phyloP scores from a whole-genome alignment of 2,113 vertebrate genomes.

The Datnioides undecimradiatus region DNA sequence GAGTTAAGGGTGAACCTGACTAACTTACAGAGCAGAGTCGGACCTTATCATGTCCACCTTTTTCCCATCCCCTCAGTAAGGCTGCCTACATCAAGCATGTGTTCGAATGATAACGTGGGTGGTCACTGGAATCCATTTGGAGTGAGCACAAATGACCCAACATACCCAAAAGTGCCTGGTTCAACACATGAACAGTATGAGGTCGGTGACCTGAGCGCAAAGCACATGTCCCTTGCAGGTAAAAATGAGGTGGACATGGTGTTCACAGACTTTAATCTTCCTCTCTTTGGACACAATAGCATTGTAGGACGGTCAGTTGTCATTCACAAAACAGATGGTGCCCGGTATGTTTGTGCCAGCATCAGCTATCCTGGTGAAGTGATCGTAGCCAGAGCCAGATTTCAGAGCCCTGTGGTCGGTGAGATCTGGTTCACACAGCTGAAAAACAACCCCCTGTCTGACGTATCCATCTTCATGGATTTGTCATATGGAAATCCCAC shows the following conservation, averaged over 20 bases:
- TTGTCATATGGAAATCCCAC: constrained; percentile 75
- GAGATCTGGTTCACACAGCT: constrained; percentile 82
- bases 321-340: constrained; percentile 69
- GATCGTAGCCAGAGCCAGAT: constrained; percentile 72
- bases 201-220: constrained; percentile 84
- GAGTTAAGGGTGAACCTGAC: constrained; percentile 76
- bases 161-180: constrained; percentile 73
- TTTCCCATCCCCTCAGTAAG: constrained; percentile 80
- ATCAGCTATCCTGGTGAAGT: constrained; percentile 82
- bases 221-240: constrained; percentile 75
- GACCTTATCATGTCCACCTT: constrained; percentile 80
- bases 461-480: constrained; percentile 85
- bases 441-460: constrained; percentile 78
- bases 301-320: constrained; percentile 87
- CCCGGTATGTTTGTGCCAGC: constrained; percentile 78
- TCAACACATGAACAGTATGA: constrained; percentile 85
- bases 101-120: constrained; percentile 81
- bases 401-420: constrained; percentile 81
- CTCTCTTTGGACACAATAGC: constrained; percentile 86
- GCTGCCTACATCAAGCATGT: constrained; percentile 56
- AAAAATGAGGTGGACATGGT: background rate
- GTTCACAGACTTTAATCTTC: constrained; percentile 84
- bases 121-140: constrained; percentile 86
- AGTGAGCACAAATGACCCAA: constrained; percentile 51
- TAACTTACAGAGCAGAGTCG: constrained; percentile 70